Evolutionary conservation across 1,140 invertebrate species (phyloP).

Genomic region (Dendrolimus punctatus): DNA sequence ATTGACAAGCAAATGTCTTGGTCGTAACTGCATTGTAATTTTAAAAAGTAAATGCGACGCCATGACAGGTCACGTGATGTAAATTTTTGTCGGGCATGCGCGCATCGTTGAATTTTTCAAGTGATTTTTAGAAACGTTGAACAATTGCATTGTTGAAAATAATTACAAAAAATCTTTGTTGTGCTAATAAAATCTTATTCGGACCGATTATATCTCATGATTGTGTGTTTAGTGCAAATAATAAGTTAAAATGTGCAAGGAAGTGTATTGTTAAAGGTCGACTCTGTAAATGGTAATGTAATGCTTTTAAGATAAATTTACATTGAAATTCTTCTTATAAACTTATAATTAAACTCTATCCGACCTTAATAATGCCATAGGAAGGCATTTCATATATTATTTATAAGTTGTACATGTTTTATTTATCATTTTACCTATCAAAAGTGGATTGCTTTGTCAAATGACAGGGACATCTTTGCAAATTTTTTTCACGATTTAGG

Average conservation of each 20-base stretch:
- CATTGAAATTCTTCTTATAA: conserved; percentile 18
- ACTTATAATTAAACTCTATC: too few species aligned
- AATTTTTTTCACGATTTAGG: too few species aligned
- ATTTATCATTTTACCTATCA: too few species aligned
- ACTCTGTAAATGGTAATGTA: conserved; percentile 46
- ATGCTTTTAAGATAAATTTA: conserved; percentile 34
- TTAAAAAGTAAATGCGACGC: conserved; percentile 42
- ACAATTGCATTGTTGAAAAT: conserved; percentile 34
- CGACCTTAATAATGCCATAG: too few species aligned
- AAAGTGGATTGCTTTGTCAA: too few species aligned
- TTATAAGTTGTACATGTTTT: too few species aligned
- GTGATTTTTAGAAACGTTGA: conserved; percentile 58
- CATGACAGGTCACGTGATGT: conserved; percentile 71
- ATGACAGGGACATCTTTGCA: too few species aligned
- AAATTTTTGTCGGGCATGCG: conserved; percentile 70
- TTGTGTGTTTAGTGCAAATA: conserved; percentile 26
- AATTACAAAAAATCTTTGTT: conserved; percentile 14
- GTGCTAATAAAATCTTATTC: conserved; percentile 8
- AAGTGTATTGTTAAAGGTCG: conserved; percentile 55
- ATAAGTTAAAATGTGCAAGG: conserved; percentile 32
- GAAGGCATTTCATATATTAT: too few species aligned
- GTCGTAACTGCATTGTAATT: conserved; percentile 3
- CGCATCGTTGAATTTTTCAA: conserved; percentile 53
- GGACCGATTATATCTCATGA: conserved; percentile 13
- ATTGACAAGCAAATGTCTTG: too few species aligned